phyloP scores from a whole-genome alignment of 2,797 vertebrate genomes.

The Microhierax caerulescens region DNA sequence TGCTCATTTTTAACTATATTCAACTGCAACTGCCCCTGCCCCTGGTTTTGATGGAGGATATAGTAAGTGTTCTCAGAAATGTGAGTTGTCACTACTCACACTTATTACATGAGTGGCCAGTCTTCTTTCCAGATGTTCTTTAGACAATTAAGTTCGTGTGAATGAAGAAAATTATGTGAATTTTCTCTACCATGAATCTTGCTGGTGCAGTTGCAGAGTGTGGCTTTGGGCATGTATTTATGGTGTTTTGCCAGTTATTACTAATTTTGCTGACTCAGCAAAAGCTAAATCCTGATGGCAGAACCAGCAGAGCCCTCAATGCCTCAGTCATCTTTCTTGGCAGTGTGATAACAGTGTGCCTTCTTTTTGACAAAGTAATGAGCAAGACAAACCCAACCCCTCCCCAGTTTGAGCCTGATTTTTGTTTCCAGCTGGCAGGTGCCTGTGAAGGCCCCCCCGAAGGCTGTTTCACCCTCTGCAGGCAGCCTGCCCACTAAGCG shows the following conservation, averaged over 20 bases:
- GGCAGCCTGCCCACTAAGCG: background rate
- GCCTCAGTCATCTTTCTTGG: rapidly evolving
- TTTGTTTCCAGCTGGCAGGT: background rate
- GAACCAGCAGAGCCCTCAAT: rapidly evolving
- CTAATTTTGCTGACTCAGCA: rapidly evolving
- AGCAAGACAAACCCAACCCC: rapidly evolving
- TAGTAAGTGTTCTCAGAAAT: background rate
- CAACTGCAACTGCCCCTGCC: background rate
- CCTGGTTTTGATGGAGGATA: background rate
- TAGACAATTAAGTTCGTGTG: background rate
- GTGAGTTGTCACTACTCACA: background rate
- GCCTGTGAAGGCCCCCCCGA: background rate
- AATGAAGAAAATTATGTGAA: background rate
- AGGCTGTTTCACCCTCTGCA: rapidly evolving
- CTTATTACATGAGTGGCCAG: background rate
- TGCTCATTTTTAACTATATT: background rate
- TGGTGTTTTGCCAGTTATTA: background rate
- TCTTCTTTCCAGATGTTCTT: background rate
- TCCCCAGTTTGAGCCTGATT: rapidly evolving
- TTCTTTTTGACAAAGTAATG: rapidly evolving
- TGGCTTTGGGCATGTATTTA: background rate
- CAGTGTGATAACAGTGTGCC: rapidly evolving
- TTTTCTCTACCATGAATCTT: background rate
- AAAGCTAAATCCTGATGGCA: background rate
- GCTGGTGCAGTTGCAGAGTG: rapidly evolving